These are phyloP conservation scores for Brachionichthys hirsutus DNA, from an alignment of 2,113 vertebrate species.

Conservation along the genomic window DNA sequence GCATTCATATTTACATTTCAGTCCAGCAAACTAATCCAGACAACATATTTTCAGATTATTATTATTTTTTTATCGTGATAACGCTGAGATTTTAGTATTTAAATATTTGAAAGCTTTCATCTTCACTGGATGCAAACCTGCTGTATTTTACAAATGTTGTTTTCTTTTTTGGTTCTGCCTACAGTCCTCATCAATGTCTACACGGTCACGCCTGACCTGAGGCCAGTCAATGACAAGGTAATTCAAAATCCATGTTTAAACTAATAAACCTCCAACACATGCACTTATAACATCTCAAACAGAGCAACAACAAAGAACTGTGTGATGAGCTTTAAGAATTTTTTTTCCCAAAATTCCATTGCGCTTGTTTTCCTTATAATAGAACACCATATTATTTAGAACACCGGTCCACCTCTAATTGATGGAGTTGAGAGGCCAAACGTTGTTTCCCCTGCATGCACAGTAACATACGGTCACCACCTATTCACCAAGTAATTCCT, in stretches of 20 bases:
- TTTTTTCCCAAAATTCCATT: neutral
- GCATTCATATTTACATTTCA: neutral
- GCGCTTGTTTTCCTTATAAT: neutral
- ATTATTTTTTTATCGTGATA: neutral
- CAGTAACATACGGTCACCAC: constrained; percentile 52
- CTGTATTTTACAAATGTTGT: constrained; percentile 1
- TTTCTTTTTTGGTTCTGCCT: constrained; percentile 25
- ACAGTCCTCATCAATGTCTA: constrained; percentile 89
- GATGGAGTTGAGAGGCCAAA: constrained; percentile 8
- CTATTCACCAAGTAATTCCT: constrained; percentile 64
- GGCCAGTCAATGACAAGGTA: constrained; percentile 86
- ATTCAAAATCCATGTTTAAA: neutral
- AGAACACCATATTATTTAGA: neutral
- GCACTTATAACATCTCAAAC: neutral
- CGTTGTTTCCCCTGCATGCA: constrained; percentile 1
- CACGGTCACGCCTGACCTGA: constrained; percentile 85
- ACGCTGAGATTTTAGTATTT: no score
- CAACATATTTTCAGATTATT: no score
- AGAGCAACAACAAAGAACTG: neutral
- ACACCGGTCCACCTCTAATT: constrained; percentile 13
- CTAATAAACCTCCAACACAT: neutral
- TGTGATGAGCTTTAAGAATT: neutral
- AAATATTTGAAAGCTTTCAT: no score
- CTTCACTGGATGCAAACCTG: neutral
- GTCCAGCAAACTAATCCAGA: no score